Base-by-base conservation (phyloP, 2,888 invertebrate genomes). In the Microchrysa polita region DNA sequence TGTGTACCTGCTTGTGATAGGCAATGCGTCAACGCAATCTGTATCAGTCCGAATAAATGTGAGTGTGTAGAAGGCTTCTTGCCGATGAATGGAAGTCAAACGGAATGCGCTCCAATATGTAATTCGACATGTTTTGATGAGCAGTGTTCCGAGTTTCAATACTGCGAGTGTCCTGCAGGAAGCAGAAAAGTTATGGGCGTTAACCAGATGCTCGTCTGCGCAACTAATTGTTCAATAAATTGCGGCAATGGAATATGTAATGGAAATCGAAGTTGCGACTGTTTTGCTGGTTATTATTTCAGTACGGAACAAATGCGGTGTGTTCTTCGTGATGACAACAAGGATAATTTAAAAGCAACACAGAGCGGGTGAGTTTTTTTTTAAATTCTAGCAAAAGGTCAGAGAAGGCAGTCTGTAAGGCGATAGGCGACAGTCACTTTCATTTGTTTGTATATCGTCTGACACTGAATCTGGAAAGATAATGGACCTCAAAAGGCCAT, bases 181-280 rank as follows among this genome's bases (percentile, higher is more conserved):
- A 87, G 83, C 72, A 77, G 74, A 0, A 22, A 23, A 34, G 14
- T 48, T 5, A 12, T 7, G 7, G 53, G 52, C 5, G 18, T 22
- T 10, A 16, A 40, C 18, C 23, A 44, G 1, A 72, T 44, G 7
- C 27, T 16, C 20, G 48, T 42, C 12, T 84, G 84, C 55, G 76
- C 81, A 61, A 83, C 83, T 1, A 78, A 81, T 22, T 84, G 84
- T 60, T 79, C 78, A 0, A 79, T 79, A 27, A 77, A 78, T 14
- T 85, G 85, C 72, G 59, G 23, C 20, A 84, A 86, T 77, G 86
- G 86, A 0, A 77, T 80, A 0, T 87, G 88, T 75, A 76, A 79
- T 0, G 80, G 81, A 1, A 85, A 85, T 0, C 80, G 82, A 0
- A 78, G 79, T 16, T 87, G 87, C 57, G 77, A 78, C 9, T 87